A percentile compares a stretch with the other conserved stretches of the same genome.
These are phyloP conservation scores for Carassius carassius DNA, from an alignment of 2,113 vertebrate genomes.

Conservation along the genomic window DNA sequence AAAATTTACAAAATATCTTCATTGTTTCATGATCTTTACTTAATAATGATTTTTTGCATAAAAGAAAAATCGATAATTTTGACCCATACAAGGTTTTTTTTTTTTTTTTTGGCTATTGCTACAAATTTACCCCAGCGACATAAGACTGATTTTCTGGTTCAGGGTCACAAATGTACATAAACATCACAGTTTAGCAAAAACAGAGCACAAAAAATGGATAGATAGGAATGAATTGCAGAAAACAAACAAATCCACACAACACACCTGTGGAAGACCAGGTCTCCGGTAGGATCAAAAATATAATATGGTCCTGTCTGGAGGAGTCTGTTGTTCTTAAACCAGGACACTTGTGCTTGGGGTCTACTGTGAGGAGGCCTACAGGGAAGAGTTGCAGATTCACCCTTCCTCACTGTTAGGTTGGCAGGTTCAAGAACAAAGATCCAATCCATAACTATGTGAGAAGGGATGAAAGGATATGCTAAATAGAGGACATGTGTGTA, in stretches of 20 bases:
- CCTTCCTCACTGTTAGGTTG: constrained; percentile 65
- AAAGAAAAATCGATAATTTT: no score
- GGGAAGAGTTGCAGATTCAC: constrained; percentile 64
- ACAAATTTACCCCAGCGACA: no score
- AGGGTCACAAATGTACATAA: neutral
- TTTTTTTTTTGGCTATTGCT: no score
- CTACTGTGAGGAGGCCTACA: constrained; percentile 72
- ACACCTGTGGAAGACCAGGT: constrained; percentile 75
- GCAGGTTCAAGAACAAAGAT: constrained; percentile 69
- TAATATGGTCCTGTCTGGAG: constrained; percentile 52
- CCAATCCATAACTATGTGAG: constrained; percentile 74
- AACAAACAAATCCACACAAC: neutral
- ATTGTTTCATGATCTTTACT: no score
- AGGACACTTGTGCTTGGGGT: constrained; percentile 69
- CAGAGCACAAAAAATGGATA: neutral
- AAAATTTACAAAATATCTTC: no score
- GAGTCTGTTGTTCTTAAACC: constrained; percentile 73
- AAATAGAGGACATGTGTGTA: neutral
- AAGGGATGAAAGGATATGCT: neutral
- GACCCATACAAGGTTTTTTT: no score
- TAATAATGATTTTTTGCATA: no score
- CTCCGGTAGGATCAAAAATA: constrained; percentile 63
- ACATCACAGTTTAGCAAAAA: neutral
- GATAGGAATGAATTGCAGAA: neutral
- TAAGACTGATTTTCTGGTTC: no score